phyloP scores from a whole-genome alignment of 1,140 invertebrate genomes.

The Heliconius melpomene region DNA sequence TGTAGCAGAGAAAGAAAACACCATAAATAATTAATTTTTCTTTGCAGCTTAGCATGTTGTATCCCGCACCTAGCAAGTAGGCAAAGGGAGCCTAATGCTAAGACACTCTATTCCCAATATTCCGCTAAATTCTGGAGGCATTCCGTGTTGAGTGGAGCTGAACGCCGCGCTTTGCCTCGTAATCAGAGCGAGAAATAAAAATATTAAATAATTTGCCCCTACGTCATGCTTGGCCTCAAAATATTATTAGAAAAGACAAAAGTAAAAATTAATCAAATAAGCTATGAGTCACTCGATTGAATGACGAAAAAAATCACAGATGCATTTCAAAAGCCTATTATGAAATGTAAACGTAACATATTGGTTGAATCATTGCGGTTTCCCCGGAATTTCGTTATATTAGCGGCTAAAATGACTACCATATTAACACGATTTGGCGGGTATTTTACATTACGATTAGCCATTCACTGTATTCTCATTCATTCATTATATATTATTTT shows the following conservation, averaged over 20 bases:
- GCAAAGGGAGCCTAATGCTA: no score
- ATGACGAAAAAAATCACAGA: slow-evolving; percentile 4
- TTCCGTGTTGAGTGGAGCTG: no score
- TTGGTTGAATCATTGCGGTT: background rate
- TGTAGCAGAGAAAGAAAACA: no score
- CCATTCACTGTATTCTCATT: background rate
- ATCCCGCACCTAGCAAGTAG: no score
- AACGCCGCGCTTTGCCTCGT: no score
- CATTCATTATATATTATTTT: background rate
- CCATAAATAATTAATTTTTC: no score
- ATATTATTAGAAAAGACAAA: background rate
- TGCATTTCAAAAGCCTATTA: slow-evolving; percentile 19
- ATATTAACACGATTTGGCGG: background rate
- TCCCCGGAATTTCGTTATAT: background rate
- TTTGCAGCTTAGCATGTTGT: no score
- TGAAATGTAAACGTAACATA: slow-evolving; percentile 20
- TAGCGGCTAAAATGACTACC: background rate
- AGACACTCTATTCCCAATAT: no score
- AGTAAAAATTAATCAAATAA: background rate
- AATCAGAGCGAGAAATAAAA: no score
- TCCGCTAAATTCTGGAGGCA: no score
- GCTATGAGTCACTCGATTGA: background rate
- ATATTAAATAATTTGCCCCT: no score
- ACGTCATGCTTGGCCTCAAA: no score
- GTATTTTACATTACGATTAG: background rate